Evolutionary conservation across 2,797 vertebrate species (phyloP).

Genomic region (Vespertilio murinus): DNA sequence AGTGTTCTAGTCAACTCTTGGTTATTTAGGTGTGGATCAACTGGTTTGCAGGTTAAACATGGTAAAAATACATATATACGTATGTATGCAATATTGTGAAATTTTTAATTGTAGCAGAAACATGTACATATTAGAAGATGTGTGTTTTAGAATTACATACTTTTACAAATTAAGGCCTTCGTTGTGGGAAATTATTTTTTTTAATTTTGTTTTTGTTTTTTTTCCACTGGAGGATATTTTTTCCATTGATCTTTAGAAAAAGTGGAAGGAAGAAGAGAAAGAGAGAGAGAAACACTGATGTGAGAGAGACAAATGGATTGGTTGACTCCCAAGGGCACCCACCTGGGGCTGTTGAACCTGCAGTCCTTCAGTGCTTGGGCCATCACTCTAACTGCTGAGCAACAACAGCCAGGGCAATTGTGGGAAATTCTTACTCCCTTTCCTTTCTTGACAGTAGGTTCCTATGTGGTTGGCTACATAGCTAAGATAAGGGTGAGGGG

Average conservation of each 20-base stretch:
- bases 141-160: constrained; percentile 28
- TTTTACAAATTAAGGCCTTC: background rate
- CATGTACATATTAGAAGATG: background rate
- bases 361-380: too few species aligned
- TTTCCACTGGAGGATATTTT: background rate
- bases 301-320: too few species aligned
- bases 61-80: background rate
- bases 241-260: background rate
- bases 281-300: too few species aligned
- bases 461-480: background rate
- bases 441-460: background rate
- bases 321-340: too few species aligned
- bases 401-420: background rate
- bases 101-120: constrained; percentile 14
- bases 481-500: background rate
- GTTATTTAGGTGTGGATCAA: constrained; percentile 14
- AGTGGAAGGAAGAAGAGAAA: too few species aligned
- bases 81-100: background rate
- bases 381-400: too few species aligned
- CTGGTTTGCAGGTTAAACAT: constrained; percentile 31
- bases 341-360: too few species aligned
- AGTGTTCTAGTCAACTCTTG: background rate
- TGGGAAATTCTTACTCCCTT: background rate
- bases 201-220: background rate
- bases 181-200: background rate